Percentiles rank a stretch among this genome's conserved stretches.
These are phyloP conservation scores for Eilema sororculum DNA, from an alignment of 2,888 invertebrate species.

Conservation along the genomic window DNA sequence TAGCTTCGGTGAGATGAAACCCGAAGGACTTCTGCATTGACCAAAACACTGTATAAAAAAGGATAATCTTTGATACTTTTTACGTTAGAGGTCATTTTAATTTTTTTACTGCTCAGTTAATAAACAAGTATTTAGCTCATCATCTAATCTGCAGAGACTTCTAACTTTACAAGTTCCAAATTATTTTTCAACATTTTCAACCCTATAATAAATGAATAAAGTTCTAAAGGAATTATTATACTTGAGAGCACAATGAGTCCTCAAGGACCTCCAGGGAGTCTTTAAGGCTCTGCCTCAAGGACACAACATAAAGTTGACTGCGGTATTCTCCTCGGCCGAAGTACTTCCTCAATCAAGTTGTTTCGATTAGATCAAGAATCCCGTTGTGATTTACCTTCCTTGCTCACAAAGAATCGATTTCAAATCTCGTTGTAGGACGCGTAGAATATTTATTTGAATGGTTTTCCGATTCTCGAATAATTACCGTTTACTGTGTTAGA, in stretches of 20 bases:
- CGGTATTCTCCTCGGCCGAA: background rate
- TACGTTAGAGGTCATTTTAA: too few species aligned
- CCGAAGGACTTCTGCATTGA: too few species aligned
- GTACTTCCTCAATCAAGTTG: background rate
- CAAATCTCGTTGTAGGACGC: background rate
- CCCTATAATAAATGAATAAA: conserved; percentile 3
- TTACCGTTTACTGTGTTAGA: background rate
- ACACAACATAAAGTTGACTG: conserved; percentile 13
- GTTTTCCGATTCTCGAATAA: background rate
- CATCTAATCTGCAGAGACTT: background rate
- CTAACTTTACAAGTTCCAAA: background rate
- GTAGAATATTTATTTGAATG: background rate
- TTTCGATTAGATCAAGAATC: background rate
- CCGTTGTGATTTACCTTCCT: background rate
- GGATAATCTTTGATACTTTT: too few species aligned
- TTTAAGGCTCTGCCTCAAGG: conserved; percentile 1
- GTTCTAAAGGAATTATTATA: conserved; percentile 1
- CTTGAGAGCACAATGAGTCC: conserved; percentile 4
- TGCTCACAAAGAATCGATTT: background rate
- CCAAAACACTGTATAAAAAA: too few species aligned
- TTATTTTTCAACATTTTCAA: background rate
- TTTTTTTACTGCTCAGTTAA: too few species aligned
- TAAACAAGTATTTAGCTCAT: background rate
- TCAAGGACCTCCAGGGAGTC: background rate
- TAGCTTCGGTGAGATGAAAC: too few species aligned